phyloP scores from a whole-genome alignment of 2,888 invertebrate genomes.

The Aspidiotus destructor region DNA sequence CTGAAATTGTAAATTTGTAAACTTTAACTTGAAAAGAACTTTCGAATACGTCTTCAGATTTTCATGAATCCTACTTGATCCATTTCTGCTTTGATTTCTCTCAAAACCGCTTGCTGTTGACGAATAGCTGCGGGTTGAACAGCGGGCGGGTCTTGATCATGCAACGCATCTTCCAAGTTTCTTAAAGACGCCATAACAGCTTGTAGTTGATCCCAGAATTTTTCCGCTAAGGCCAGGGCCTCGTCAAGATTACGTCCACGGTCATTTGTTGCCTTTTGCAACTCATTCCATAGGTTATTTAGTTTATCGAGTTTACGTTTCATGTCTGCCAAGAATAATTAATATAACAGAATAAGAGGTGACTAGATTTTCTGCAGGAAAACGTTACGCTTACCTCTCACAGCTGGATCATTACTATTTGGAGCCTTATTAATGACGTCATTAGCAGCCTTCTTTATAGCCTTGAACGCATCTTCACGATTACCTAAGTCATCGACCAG shows the following conservation, averaged over 20 bases:
- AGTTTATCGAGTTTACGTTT: constrained; percentile 84
- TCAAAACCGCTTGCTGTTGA: constrained; percentile 66
- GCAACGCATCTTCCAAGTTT: constrained; percentile 79
- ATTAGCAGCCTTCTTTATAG: constrained; percentile 81
- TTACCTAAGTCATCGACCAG: constrained; percentile 82
- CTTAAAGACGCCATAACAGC: constrained; percentile 80
- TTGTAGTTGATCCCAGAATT: constrained; percentile 91
- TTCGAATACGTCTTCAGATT: background rate
- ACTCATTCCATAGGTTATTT: constrained; percentile 85
- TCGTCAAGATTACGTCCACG: constrained; percentile 76
- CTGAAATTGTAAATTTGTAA: constrained; percentile 40
- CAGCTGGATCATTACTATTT: constrained; percentile 80
- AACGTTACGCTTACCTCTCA: constrained; percentile 47
- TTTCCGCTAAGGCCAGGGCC: constrained; percentile 77
- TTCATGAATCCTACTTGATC: constrained; percentile 41
- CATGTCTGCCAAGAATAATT: constrained; percentile 53
- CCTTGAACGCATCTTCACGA: constrained; percentile 77
- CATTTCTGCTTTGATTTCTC: constrained; percentile 42
- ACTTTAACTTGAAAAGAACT: background rate
- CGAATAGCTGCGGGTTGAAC: constrained; percentile 86
- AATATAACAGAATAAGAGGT: too few species aligned
- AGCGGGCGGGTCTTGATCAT: constrained; percentile 83
- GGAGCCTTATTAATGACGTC: constrained; percentile 90
- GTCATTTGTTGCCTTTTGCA: constrained; percentile 73
- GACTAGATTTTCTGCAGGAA: background rate